Evolutionary conservation across 2,113 vertebrate species (phyloP).

Genomic region (Microcebus tavaratra): DNA sequence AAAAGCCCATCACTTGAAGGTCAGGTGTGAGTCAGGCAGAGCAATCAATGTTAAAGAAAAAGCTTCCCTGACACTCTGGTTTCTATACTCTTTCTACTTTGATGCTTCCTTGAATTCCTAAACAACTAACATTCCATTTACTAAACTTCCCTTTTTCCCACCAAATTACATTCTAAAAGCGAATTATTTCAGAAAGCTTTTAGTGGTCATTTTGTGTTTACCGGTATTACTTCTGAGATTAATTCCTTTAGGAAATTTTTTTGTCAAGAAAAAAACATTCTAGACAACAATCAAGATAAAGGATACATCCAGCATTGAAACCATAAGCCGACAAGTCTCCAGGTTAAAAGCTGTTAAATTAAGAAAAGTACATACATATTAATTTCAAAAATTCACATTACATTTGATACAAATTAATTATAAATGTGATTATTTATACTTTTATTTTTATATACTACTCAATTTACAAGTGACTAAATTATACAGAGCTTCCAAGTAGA

Average conservation of each 20-base stretch:
- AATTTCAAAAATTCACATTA: conserved; percentile 35
- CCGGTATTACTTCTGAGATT: conserved; percentile 27
- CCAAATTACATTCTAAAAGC: not conserved
- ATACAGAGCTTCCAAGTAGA: not conserved
- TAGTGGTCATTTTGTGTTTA: not conserved
- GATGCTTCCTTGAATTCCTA: not conserved
- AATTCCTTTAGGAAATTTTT: not conserved
- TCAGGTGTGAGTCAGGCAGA: not conserved
- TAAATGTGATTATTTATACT: not conserved
- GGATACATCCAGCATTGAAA: conserved; percentile 99
- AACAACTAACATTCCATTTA: not conserved
- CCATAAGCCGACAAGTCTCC: conserved; percentile 97
- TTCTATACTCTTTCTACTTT: not conserved
- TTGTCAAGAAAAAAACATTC: not conserved
- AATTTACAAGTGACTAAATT: not conserved
- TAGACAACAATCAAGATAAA: conserved; percentile 75
- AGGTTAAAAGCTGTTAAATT: conserved; percentile 93
- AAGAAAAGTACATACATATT: conserved; percentile 53
- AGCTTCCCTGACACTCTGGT: accelerated
- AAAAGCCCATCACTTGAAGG: not conserved
- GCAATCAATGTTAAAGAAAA: not conserved
- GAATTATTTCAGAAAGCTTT: not conserved
- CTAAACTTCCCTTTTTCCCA: not conserved
- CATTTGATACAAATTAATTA: not conserved
- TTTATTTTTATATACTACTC: not conserved